These are phyloP conservation scores for Pseudotriccus pelzelni DNA, from an alignment of 2,797 vertebrate species.

Conservation along the genomic window DNA sequence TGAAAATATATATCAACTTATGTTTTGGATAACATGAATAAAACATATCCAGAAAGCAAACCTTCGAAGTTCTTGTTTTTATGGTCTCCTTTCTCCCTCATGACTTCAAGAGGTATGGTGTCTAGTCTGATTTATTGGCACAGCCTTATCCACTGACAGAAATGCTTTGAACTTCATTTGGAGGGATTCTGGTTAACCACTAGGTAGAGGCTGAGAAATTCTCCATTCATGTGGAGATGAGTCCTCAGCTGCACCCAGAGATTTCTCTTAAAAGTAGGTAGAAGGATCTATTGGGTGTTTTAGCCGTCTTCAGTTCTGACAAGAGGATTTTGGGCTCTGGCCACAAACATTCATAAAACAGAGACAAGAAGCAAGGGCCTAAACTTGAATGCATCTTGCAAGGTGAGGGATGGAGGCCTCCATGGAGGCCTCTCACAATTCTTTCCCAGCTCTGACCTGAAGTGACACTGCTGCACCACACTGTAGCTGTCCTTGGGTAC, in stretches of 20 bases:
- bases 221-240: not conserved
- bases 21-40: not conserved
- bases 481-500: not conserved
- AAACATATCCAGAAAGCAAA: not conserved
- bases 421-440: not conserved
- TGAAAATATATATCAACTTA: rapidly evolving
- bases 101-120: not conserved
- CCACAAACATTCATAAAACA: not conserved
- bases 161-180: not conserved
- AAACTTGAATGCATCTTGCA: not conserved
- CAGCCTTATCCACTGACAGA: not conserved
- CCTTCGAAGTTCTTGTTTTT: not conserved
- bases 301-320: not conserved
- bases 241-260: not conserved
- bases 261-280: not conserved
- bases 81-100: not conserved
- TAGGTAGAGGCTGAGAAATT: not conserved
- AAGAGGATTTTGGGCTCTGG: not conserved
- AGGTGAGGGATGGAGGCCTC: not conserved
- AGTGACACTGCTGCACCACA: not conserved
- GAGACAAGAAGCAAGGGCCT: not conserved
- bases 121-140: not conserved
- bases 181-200: not conserved
- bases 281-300: not conserved
- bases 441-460: not conserved